phyloP scores from a whole-genome alignment of 2,888 invertebrate genomes.

The Melipona bicolor region DNA sequence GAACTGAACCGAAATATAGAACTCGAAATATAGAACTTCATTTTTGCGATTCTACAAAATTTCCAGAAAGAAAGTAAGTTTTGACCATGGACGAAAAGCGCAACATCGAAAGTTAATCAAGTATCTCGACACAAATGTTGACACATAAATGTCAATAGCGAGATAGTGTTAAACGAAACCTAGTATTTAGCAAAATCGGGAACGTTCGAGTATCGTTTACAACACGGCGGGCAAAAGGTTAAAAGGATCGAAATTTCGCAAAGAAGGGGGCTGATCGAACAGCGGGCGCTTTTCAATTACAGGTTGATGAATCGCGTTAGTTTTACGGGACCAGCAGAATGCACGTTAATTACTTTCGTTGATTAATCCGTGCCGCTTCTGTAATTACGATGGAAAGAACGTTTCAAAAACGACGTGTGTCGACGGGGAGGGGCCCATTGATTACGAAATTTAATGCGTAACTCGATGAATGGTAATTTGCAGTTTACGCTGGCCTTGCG shows the following conservation, averaged over 20 bases:
- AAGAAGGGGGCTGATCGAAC: neutral
- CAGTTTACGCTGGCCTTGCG: neutral
- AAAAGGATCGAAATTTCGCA: neutral
- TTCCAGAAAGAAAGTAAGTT: too few relatives aligned
- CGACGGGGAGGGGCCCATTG: neutral
- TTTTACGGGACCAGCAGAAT: constrained; percentile 1
- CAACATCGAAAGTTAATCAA: neutral
- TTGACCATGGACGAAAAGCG: too few relatives aligned
- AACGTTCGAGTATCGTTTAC: neutral
- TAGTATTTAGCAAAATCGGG: neutral
- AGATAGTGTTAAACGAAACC: neutral
- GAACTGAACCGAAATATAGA: too few relatives aligned
- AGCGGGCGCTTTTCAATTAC: constrained; percentile 23
- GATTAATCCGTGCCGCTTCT: constrained; percentile 25
- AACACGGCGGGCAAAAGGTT: neutral
- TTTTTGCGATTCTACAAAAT: too few relatives aligned
- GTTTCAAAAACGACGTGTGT: constrained; percentile 17
- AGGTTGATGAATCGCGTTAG: constrained; percentile 21
- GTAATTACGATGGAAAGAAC: constrained; percentile 17
- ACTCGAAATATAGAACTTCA: too few relatives aligned
- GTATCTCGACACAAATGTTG: neutral
- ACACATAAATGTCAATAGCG: neutral
- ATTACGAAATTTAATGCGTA: constrained; percentile 35
- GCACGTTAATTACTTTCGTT: constrained; percentile 32
- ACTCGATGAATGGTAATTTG: constrained; percentile 32